phyloP scores from a whole-genome alignment of 2,888 invertebrate genomes.

The Drosophila picticornis region DNA sequence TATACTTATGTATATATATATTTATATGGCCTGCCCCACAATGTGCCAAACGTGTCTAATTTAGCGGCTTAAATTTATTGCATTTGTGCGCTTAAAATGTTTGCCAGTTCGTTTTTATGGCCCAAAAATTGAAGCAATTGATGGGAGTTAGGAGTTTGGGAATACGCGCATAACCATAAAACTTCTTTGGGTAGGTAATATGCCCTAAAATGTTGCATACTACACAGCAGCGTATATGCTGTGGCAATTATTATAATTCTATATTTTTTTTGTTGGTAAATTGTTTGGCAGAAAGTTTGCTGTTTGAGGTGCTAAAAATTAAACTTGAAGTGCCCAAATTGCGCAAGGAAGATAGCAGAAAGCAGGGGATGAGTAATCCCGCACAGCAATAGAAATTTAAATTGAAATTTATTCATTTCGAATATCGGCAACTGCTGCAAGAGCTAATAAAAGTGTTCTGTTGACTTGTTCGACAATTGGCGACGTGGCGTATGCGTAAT shows the following conservation, averaged over 20 bases:
- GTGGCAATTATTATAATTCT: background rate
- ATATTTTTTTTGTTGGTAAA: background rate
- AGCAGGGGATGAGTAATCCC: background rate
- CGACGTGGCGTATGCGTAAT: slow-evolving; percentile 1
- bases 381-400: background rate
- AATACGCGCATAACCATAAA: slow-evolving; percentile 36
- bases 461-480: background rate
- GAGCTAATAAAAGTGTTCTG: background rate
- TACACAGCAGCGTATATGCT: background rate
- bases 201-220: background rate
- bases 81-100: slow-evolving; percentile 69
- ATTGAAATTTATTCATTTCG: background rate
- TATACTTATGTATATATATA: background rate
- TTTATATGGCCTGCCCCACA: slow-evolving; percentile 9
- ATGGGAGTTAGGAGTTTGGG: slow-evolving; percentile 41
- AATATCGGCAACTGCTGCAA: background rate
- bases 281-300: background rate
- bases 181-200: slow-evolving; percentile 9
- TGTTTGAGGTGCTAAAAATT: background rate
- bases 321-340: background rate
- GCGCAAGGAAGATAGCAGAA: background rate
- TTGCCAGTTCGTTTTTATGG: slow-evolving; percentile 68
- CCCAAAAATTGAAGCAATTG: slow-evolving; percentile 44
- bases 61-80: slow-evolving; percentile 75
- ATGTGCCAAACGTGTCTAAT: slow-evolving; percentile 73